Evolutionary conservation across 2,113 vertebrate genomes (phyloP).

Genomic region (Dicerorhinus sumatrensis): DNA sequence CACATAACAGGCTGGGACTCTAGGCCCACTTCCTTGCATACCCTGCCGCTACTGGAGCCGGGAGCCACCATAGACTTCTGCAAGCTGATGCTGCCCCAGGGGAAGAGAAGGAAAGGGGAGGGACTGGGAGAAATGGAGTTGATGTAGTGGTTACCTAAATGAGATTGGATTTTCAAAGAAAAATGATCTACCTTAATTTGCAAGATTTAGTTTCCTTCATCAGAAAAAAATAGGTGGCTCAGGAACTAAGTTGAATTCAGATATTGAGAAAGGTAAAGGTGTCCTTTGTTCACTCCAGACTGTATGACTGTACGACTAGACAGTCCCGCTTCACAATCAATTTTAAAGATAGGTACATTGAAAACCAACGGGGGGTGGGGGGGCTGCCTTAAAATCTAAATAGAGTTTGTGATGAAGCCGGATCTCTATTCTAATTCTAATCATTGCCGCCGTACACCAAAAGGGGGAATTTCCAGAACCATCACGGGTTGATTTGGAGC

Average conservation of each 20-base stretch:
- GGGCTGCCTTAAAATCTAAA: background rate
- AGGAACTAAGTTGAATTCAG: background rate
- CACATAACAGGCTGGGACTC: accelerated
- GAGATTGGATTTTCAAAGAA: background rate
- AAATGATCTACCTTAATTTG: background rate
- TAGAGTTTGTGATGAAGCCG: background rate
- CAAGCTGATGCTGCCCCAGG: background rate
- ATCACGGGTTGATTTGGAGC: background rate
- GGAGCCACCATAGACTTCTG: background rate
- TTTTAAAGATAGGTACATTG: background rate
- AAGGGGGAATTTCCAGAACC: background rate
- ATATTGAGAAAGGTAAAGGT: background rate
- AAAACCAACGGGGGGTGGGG: background rate
- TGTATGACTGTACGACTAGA: no score
- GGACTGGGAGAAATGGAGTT: background rate
- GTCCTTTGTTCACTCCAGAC: background rate
- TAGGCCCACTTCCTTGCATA: accelerated
- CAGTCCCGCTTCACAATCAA: background rate
- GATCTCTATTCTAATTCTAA: background rate
- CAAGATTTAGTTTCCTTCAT: background rate
- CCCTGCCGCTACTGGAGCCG: accelerated
- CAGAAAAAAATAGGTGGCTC: background rate
- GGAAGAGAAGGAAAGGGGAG: background rate
- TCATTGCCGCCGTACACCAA: background rate
- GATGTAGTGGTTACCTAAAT: background rate